Base-by-base conservation (phyloP, 2,797 vertebrate species). In the Ciconia nigra region DNA sequence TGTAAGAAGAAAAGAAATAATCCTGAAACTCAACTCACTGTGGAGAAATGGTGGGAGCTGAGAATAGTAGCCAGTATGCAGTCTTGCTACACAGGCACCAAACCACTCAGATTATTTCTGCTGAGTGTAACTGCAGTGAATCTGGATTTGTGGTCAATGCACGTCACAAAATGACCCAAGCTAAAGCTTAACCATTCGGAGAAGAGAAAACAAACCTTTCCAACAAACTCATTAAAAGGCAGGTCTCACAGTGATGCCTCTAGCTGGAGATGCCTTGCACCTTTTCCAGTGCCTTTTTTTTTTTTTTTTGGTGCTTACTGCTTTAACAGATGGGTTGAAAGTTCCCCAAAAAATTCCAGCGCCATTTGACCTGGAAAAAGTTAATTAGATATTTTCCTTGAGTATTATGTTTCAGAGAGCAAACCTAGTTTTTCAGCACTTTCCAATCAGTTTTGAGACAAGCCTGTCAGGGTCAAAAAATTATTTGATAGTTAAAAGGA, bases 31-130 rank as follows among this genome's bases (percentile, higher is more conserved):
- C 9, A 2, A 2, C 31, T 57, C 46, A 7, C 3, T 7, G 70
- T 25, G 31, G 31, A n/a, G 62, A 74, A 88, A 35, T 1, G 4
- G 28, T 26, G 31, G 46, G 44, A 87, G 57, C 7, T 63, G 61
- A 55, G 47, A 63, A 59, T 0, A 4, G 55, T 2, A 66, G 55
- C 39, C 55, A 62, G 59, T 7, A 13, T 0, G 0, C 1, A 1
- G 58, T 42, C 46, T n/a, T 46, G n/a, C 44, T 58, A 49, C 11
- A 46, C 0, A 2, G 47, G 51, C 52, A 57, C 20, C n/a, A 59
- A 73, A 62, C 9, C 24, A 39, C n/a, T 28, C 67, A 31, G 35
- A 24, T 42, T 20, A 22, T 5, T 86, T 92, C 44, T 63, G 44
- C 51, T 7, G 20, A 31, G 41, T 8, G 13, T 19, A 67, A 57